Percentiles rank a stretch among this genome's conserved stretches.
These are phyloP conservation scores for Bostrychus sinensis DNA, from an alignment of 2,113 vertebrate genomes.

Conservation along the genomic window DNA sequence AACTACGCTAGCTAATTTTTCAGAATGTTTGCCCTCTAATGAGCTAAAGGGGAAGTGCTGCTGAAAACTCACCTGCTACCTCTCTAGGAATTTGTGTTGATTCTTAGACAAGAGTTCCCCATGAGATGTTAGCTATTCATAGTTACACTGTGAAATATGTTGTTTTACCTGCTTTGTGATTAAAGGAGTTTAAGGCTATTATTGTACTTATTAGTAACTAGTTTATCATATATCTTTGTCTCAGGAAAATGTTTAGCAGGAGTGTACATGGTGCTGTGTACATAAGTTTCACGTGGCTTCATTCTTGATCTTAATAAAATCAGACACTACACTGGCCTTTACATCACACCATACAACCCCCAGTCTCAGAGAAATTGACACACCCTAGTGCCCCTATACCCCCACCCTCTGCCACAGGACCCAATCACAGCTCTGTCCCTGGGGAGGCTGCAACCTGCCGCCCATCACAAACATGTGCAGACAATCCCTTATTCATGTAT, in stretches of 20 bases:
- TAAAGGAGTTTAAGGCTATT: too few relatives aligned
- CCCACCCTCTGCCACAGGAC: conserved; percentile 17
- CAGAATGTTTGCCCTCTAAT: not conserved
- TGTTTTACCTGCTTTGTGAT: too few relatives aligned
- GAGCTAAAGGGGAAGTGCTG: not conserved
- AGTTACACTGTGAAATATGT: too few relatives aligned
- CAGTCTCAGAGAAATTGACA: conserved; percentile 44
- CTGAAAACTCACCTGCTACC: not conserved
- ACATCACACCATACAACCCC: conserved; percentile 10
- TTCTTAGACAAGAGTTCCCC: not conserved
- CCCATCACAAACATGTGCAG: conserved; percentile 41
- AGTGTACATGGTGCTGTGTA: not conserved
- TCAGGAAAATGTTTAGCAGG: too few relatives aligned
- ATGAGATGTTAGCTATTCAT: too few relatives aligned
- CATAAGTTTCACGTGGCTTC: conserved; percentile 17
- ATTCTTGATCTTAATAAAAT: conserved; percentile 12
- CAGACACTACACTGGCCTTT: conserved; percentile 17
- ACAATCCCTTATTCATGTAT: conserved; percentile 56
- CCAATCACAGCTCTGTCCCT: conserved; percentile 47
- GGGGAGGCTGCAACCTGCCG: conserved; percentile 34
- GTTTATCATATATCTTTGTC: too few relatives aligned
- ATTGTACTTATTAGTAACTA: too few relatives aligned
- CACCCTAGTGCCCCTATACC: conserved; percentile 15
- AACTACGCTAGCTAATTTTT: too few relatives aligned
- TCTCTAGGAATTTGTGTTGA: not conserved